Evolutionary conservation across 2,888 invertebrate species (phyloP), one percentile per base, ranked within the genome.

Genomic region (Diploptera punctata): DNA sequence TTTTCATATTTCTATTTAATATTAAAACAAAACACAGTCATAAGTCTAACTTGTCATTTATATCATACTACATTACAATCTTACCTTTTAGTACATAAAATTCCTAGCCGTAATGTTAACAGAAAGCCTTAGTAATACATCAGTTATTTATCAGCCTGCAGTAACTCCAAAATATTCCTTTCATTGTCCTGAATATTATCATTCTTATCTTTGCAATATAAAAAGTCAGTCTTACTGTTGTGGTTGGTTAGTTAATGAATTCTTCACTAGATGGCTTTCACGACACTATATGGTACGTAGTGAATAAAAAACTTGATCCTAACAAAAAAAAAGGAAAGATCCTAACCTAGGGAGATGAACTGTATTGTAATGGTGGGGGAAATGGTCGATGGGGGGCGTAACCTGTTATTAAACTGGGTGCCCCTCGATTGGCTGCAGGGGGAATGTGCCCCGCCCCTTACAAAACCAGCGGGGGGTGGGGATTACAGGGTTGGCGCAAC

Each of bases 341-440:
- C 26, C 65, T 10, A 18, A 33, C n/a, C n/a, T n/a, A n/a, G n/a
- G n/a, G n/a, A n/a, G n/a, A n/a, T n/a, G n/a, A n/a, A n/a, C n/a
- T n/a, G n/a, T n/a, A 68, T 73, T 70, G 75, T 72, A 73, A 68
- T 70, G 73, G 72, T 69, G 70, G 71, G 52, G 73, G 19, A 24
- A n/a, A 62, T 52, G 68, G 81, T 80, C 81, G 81, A 79, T 76
- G 74, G 76, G 79, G 80, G 81, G 82, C 82, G 82, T 79, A 33
- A 75, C 74, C 71, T 21, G 31, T 31, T n/a, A 60, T 31, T 60
- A 60, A 60, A 3, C 60, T 60, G 68, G 71, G 76, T 75, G 73
- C 75, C 68, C 73, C 72, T 80, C 81, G 80, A 67, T 67, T 38
- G 68, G 81, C 81, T 78, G 70, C 77, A 74, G 74, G 62, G 29